Evolutionary conservation across 1,140 invertebrate species (phyloP).

Genomic region (Subanguina moxae): DNA sequence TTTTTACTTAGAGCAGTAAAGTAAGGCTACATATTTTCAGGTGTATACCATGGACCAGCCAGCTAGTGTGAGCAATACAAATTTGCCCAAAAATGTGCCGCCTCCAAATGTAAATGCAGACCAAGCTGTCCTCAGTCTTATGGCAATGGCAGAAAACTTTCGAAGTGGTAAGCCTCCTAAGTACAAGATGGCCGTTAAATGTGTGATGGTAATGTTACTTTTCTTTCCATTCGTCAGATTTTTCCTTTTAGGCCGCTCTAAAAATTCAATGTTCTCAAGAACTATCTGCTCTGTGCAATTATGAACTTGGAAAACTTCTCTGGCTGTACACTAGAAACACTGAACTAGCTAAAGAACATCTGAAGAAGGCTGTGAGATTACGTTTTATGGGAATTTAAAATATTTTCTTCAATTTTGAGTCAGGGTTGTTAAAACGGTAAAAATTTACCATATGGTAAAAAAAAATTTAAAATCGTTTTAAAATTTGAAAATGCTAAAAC

Average conservation of each 20-base stretch:
- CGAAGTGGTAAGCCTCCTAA: constrained; percentile 31
- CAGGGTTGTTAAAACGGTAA: no score
- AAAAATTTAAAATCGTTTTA: no score
- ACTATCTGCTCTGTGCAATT: constrained; percentile 34
- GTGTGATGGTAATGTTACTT: constrained; percentile 41
- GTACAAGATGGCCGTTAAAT: constrained; percentile 47
- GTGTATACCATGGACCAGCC: no score
- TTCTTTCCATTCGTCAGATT: not conserved
- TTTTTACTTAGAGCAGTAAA: no score
- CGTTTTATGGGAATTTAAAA: not conserved
- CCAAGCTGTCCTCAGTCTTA: constrained; percentile 24
- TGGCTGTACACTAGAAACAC: constrained; percentile 40
- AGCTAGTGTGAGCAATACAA: no score
- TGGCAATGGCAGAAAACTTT: constrained; percentile 45
- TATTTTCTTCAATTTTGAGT: no score
- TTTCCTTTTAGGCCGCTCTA: constrained; percentile 33
- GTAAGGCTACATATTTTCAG: no score
- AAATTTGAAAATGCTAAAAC: no score
- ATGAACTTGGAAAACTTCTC: constrained; percentile 41
- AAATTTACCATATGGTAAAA: no score
- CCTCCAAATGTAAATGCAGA: not conserved
- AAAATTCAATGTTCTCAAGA: constrained; percentile 43
- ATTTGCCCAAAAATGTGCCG: not conserved
- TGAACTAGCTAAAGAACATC: constrained; percentile 32
- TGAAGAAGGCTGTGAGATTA: constrained; percentile 33